A percentile compares a stretch with the other conserved stretches of the same genome.
These are phyloP conservation scores for Sminthurinus signatus DNA, from an alignment of 1,140 invertebrate species.

Conservation along the genomic window DNA sequence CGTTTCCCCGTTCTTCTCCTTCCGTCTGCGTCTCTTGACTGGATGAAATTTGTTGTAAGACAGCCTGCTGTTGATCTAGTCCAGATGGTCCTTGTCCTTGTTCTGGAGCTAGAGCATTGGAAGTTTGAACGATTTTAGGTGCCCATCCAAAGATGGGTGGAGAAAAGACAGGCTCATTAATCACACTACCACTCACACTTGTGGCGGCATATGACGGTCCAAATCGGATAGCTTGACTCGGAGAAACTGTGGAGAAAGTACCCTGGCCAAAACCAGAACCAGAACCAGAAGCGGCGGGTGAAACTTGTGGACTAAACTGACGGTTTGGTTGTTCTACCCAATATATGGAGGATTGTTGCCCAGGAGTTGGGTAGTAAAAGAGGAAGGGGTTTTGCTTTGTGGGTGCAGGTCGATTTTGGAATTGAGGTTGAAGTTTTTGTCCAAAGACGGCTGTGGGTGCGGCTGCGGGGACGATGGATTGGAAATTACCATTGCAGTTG, in stretches of 20 bases:
- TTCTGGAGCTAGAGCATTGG: conserved; percentile 1
- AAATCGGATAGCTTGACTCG: too few relatives aligned
- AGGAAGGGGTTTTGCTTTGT: too few relatives aligned
- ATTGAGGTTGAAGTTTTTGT: neutral
- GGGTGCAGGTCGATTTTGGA: conserved; percentile 1
- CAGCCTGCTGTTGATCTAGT: too few relatives aligned
- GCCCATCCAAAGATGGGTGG: conserved; percentile 22
- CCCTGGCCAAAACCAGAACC: too few relatives aligned
- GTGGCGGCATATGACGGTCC: neutral
- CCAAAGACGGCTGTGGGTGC: neutral
- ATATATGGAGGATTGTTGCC: conserved; percentile 16
- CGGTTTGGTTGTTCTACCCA: conserved; percentile 25
- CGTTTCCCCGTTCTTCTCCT: neutral
- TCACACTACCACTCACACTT: neutral
- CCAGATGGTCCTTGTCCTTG: too few relatives aligned
- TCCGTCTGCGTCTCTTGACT: neutral
- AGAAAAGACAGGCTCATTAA: conserved; percentile 12
- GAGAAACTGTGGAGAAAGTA: neutral
- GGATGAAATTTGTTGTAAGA: too few relatives aligned
- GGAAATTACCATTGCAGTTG: too few relatives aligned
- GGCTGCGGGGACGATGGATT: neutral
- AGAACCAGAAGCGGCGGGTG: too few relatives aligned
- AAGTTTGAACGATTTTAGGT: conserved; percentile 13
- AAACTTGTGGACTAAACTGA: neutral
- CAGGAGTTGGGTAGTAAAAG: conserved; percentile 21